Conservation (phyloP, 1,140 invertebrate genomes). For the Grapholita molesta region DNA sequence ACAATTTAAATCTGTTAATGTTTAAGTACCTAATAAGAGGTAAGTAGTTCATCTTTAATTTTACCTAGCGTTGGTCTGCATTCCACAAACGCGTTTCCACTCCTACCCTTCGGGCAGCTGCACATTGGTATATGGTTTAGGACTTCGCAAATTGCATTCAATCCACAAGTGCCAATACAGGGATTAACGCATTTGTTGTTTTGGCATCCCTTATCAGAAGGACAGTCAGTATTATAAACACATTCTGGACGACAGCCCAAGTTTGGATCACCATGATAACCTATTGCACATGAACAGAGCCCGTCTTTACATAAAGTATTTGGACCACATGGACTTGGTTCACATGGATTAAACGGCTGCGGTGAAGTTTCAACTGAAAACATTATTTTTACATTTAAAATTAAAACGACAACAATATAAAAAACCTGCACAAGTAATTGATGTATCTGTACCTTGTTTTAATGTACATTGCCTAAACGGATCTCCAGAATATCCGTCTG, state of each 20-base stretch:
- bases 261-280: conserved; percentile 84
- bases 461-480: conserved; percentile 81
- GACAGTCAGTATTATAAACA: conserved; percentile 90
- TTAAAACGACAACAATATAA: conserved; percentile 13
- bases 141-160: conserved; percentile 86
- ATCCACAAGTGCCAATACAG: conserved; percentile 87
- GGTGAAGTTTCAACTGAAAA: conserved; percentile 27
- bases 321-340: conserved; percentile 80
- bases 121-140: conserved; percentile 88
- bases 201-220: conserved; percentile 85
- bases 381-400: neutral
- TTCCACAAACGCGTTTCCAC: conserved; percentile 88
- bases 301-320: conserved; percentile 79
- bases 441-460: conserved; percentile 41
- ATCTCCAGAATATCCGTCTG: conserved; percentile 84
- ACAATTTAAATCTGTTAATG: too few species aligned
- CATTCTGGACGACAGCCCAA: conserved; percentile 89
- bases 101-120: conserved; percentile 82
- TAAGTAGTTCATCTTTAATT: neutral
- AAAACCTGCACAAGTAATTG: neutral
- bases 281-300: conserved; percentile 80
- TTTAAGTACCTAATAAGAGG: too few species aligned
- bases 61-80: conserved; percentile 77
- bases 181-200: conserved; percentile 87
- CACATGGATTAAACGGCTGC: conserved; percentile 68